These are phyloP conservation scores for Corythornis cristatus DNA, from an alignment of 2,113 vertebrate species.

Conservation along the genomic window DNA sequence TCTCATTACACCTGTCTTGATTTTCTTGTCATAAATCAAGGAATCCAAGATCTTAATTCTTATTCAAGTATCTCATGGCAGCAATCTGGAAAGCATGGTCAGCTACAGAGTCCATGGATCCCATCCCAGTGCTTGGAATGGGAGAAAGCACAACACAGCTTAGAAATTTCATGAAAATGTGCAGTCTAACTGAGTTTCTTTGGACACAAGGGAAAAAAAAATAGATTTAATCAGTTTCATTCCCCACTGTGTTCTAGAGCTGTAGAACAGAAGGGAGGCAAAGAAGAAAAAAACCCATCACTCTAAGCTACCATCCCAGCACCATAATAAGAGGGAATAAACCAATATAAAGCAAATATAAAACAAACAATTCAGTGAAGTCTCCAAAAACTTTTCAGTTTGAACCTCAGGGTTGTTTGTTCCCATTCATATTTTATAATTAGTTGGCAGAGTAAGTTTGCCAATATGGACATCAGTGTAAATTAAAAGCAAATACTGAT, in stretches of 20 bases:
- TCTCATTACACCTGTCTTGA: neutral
- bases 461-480: neutral
- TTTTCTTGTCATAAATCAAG: neutral
- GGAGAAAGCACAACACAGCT: neutral
- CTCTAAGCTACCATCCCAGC: neutral
- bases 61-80: neutral
- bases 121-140: neutral
- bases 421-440: constrained; percentile 26
- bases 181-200: neutral
- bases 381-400: neutral
- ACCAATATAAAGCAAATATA: neutral
- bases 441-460: neutral
- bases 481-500: constrained; percentile 12
- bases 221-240: neutral
- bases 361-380: neutral
- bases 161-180: neutral
- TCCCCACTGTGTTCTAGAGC: neutral
- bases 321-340: neutral
- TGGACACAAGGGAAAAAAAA: neutral
- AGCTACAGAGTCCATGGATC: neutral
- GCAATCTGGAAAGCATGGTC: neutral
- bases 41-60: neutral
- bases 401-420: neutral
- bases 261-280: neutral
- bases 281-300: neutral